Conservation (phyloP, 2,797 vertebrate genomes). For the Semotilus atromaculatus region DNA sequence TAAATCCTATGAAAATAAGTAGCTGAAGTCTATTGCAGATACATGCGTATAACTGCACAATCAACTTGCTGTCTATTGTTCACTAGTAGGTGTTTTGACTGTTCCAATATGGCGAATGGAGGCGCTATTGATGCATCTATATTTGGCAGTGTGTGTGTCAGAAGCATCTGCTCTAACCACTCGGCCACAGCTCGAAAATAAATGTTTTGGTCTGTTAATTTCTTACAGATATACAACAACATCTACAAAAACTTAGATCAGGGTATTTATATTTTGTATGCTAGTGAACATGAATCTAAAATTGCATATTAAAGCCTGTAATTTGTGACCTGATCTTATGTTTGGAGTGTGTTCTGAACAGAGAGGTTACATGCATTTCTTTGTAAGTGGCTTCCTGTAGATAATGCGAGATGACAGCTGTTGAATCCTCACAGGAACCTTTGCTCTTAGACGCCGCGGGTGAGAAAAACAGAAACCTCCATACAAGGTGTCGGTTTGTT, state of each 20-base stretch:
- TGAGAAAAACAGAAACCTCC: conserved; percentile 38
- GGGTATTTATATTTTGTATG: background rate
- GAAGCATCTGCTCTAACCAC: background rate
- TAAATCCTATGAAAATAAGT: no score
- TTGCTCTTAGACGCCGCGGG: conserved; percentile 24
- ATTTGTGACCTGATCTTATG: background rate
- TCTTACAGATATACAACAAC: background rate
- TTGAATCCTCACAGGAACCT: conserved; percentile 26
- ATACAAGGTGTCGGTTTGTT: conserved; percentile 44
- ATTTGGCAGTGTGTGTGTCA: background rate
- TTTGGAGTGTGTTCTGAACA: background rate
- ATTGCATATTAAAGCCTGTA: conserved; percentile 2
- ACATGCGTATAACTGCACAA: background rate
- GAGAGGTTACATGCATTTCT: conserved; percentile 11
- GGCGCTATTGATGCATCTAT: background rate
- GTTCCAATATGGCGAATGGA: background rate
- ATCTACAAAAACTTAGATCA: background rate
- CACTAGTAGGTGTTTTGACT: background rate
- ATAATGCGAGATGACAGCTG: conserved; percentile 32
- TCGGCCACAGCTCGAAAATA: background rate
- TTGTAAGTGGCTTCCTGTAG: conserved; percentile 26
- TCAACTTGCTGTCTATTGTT: background rate
- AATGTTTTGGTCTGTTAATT: background rate
- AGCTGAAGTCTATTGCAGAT: background rate
- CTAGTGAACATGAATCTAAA: background rate